A percentile compares a stretch with the other conserved stretches of the same genome.
These are phyloP conservation scores for Graphium colonna DNA, from an alignment of 2,888 invertebrate genomes.

Conservation along the genomic window DNA sequence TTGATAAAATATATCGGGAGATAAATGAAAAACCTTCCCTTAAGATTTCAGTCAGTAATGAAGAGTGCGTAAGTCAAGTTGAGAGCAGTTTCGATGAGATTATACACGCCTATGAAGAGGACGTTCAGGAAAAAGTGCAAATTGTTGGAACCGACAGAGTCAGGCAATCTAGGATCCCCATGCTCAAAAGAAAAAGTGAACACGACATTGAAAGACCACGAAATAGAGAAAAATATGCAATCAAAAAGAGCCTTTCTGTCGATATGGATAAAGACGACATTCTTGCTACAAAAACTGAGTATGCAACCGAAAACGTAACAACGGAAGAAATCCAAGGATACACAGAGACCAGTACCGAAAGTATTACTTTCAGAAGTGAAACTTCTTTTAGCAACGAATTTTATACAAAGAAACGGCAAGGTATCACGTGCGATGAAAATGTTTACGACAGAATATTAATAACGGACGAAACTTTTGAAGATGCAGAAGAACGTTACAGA, in stretches of 20 bases:
- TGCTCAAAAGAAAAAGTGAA: slow-evolving; percentile 49
- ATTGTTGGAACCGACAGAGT: slow-evolving; percentile 40
- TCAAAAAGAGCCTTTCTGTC: slow-evolving; percentile 29
- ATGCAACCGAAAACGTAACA: background rate
- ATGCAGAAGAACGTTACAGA: background rate
- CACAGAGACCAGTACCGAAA: slow-evolving; percentile 6
- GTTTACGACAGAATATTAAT: background rate
- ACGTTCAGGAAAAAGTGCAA: slow-evolving; percentile 31
- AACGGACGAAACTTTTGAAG: background rate
- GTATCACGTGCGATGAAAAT: background rate
- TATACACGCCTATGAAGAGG: slow-evolving; percentile 61
- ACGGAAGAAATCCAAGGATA: background rate
- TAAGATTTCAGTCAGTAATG: slow-evolving; percentile 34
- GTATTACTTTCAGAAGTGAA: background rate
- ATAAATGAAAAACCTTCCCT: slow-evolving; percentile 38
- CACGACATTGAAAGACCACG: slow-evolving; percentile 40
- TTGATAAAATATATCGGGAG: slow-evolving; percentile 65
- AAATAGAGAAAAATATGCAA: slow-evolving; percentile 8
- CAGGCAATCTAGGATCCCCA: slow-evolving; percentile 54
- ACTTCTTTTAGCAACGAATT: background rate
- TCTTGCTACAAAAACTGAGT: background rate
- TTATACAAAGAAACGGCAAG: background rate
- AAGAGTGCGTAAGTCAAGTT: slow-evolving; percentile 52
- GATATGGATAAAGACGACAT: slow-evolving; percentile 20
- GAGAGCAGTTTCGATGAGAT: slow-evolving; percentile 66